Evolutionary conservation across 2,797 vertebrate genomes (phyloP).

Genomic region (Alfaro cultratus): DNA sequence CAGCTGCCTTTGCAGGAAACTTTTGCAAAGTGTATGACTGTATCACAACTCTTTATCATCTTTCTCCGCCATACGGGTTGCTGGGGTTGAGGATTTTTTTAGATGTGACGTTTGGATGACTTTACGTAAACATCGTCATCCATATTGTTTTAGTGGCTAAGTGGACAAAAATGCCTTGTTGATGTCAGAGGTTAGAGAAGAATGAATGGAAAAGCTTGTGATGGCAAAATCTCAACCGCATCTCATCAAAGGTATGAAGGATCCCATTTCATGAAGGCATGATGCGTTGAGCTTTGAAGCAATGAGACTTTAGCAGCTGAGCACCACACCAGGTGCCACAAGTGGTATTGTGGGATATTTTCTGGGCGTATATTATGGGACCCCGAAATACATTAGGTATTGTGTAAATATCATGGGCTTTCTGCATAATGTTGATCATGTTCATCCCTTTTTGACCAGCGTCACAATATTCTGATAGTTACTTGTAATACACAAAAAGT

Average conservation of each 20-base stretch:
- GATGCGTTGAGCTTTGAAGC: not conserved
- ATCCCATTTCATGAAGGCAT: not conserved
- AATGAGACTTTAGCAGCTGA: not conserved
- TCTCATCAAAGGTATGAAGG: not conserved
- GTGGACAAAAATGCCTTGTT: not conserved
- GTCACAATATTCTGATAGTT: not conserved
- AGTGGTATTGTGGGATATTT: not conserved
- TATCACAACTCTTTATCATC: constrained; percentile 46
- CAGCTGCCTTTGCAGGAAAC: constrained; percentile 46
- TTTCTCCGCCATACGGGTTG: constrained; percentile 38
- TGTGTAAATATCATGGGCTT: not conserved
- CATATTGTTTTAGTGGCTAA: not conserved
- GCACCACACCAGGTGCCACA: not conserved
- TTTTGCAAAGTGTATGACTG: constrained; percentile 47
- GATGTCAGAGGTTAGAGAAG: not conserved
- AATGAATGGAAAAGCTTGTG: not conserved
- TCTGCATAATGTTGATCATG: not conserved
- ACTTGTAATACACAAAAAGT: not conserved
- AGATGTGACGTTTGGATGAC: constrained; percentile 35
- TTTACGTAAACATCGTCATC: constrained; percentile 24
- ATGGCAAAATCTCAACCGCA: not conserved
- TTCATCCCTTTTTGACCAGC: not conserved
- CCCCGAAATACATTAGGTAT: not conserved
- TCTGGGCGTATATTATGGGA: not conserved
- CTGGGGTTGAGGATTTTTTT: constrained; percentile 32